phyloP scores from a whole-genome alignment of 1,140 invertebrate species.

The Parasteatoda tepidariorum region DNA sequence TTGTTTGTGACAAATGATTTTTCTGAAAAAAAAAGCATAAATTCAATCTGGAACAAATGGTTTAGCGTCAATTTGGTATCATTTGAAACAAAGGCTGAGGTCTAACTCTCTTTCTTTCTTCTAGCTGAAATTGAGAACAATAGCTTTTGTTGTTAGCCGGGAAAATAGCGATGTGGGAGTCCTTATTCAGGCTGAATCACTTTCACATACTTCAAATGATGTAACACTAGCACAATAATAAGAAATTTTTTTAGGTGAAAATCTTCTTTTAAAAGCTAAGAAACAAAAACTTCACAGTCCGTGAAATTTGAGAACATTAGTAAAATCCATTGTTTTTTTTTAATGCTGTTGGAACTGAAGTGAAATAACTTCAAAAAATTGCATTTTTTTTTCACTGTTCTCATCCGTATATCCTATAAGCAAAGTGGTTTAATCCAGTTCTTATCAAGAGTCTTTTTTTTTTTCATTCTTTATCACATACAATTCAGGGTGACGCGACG shows the following conservation, averaged over 20 bases:
- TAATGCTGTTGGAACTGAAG: not conserved
- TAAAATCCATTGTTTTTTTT: conserved; percentile 5
- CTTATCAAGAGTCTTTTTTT: no score
- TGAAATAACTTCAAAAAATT: not conserved
- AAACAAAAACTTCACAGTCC: conserved; percentile 16
- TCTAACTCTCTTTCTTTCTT: not conserved
- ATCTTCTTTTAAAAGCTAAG: not conserved
- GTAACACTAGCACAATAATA: conserved; percentile 18
- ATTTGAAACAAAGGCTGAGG: not conserved
- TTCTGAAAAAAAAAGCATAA: not conserved
- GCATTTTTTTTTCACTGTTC: not conserved
- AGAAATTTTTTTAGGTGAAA: conserved; percentile 22
- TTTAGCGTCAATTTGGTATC: not conserved
- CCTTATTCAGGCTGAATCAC: conserved; percentile 44
- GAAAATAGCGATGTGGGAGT: conserved; percentile 22
- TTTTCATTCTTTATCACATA: no score
- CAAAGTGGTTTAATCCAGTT: no score
- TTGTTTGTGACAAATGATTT: no score
- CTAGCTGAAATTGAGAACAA: conserved; percentile 3
- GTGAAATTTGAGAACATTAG: conserved; percentile 9
- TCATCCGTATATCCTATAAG: not conserved
- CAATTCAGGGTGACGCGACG: no score
- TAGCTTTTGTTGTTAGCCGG: conserved; percentile 14
- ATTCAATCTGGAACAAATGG: not conserved
- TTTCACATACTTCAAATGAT: conserved; percentile 31